A percentile compares a stretch with the other conserved stretches of the same genome.
phyloP scores from a whole-genome alignment of 2,888 invertebrate genomes.

The Heteropelma amictum region DNA sequence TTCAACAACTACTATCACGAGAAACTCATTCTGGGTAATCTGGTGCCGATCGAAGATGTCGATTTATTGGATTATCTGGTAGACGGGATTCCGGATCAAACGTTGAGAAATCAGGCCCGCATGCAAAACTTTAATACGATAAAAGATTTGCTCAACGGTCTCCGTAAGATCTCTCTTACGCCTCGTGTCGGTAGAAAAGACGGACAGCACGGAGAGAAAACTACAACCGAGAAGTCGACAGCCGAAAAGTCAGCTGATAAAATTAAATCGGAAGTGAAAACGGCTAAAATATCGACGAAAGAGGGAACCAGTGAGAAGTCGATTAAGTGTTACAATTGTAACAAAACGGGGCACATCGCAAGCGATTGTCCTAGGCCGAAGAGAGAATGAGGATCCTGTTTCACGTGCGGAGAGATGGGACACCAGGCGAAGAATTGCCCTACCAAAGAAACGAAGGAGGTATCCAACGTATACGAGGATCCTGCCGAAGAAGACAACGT shows the following conservation, averaged over 20 bases:
- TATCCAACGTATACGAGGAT: slow-evolving; percentile 37
- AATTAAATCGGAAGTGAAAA: neutral
- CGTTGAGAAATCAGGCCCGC: slow-evolving; percentile 29
- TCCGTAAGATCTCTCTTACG: slow-evolving; percentile 36
- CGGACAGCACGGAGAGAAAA: slow-evolving; percentile 4
- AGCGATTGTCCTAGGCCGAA: slow-evolving; percentile 15
- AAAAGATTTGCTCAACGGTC: slow-evolving; percentile 38
- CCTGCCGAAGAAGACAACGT: slow-evolving; percentile 18
- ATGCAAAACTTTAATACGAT: slow-evolving; percentile 38
- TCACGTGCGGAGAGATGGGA: slow-evolving; percentile 24
- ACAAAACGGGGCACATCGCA: slow-evolving; percentile 19
- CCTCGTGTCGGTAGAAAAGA: neutral
- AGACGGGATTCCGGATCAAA: slow-evolving; percentile 35
- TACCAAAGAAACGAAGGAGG: slow-evolving; percentile 3
- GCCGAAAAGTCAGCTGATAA: neutral
- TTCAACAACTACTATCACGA: slow-evolving; percentile 53
- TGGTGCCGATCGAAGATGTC: slow-evolving; percentile 43
- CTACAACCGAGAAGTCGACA: neutral
- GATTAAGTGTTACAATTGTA: slow-evolving; percentile 40
- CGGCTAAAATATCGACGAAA: slow-evolving; percentile 2
- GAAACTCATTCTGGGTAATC: slow-evolving; percentile 46
- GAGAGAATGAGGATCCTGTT: slow-evolving; percentile 26
- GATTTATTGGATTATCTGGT: slow-evolving; percentile 46
- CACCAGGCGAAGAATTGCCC: slow-evolving; percentile 12
- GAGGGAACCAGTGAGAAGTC: neutral